These are phyloP conservation scores for Tokudaia tokunoshimensis DNA, from an alignment of 2,797 vertebrate genomes.

Conservation along the genomic window DNA sequence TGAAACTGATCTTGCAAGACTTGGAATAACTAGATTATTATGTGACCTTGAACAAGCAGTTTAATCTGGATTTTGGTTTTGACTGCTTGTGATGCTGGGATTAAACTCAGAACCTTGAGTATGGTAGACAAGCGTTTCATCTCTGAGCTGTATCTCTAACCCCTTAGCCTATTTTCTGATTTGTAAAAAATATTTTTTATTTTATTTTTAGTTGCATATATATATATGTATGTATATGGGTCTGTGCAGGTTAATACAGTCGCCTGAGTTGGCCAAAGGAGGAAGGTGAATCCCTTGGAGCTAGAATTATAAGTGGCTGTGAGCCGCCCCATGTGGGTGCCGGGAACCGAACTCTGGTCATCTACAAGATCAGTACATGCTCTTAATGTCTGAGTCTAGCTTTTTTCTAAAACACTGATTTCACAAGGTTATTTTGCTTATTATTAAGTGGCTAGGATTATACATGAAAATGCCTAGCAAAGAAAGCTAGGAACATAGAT, in stretches of 20 bases:
- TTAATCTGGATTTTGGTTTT: neutral
- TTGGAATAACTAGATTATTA: neutral
- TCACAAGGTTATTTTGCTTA: rapidly evolving
- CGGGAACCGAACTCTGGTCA: neutral
- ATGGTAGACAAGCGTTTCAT: neutral
- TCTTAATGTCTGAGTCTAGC: neutral
- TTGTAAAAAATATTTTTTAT: neutral
- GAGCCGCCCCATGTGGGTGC: neutral
- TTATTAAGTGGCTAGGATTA: neutral
- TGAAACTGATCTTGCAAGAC: neutral
- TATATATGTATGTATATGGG: neutral
- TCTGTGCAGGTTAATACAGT: neutral
- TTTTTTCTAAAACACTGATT: constrained; percentile 30
- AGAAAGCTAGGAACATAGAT: neutral
- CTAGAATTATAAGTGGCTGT: neutral
- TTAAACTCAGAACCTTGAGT: neutral
- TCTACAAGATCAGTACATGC: neutral
- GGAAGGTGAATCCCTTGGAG: neutral
- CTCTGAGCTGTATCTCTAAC: neutral
- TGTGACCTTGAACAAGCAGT: neutral
- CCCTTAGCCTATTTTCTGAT: neutral
- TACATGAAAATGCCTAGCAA: constrained; percentile 48
- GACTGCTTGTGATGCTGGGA: neutral
- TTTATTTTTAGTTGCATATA: neutral
- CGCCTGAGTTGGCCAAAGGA: neutral